These are phyloP conservation scores for Palythoa grandis DNA, from an alignment of 92 coral and sea anemone genomes.

Conservation along the genomic window DNA sequence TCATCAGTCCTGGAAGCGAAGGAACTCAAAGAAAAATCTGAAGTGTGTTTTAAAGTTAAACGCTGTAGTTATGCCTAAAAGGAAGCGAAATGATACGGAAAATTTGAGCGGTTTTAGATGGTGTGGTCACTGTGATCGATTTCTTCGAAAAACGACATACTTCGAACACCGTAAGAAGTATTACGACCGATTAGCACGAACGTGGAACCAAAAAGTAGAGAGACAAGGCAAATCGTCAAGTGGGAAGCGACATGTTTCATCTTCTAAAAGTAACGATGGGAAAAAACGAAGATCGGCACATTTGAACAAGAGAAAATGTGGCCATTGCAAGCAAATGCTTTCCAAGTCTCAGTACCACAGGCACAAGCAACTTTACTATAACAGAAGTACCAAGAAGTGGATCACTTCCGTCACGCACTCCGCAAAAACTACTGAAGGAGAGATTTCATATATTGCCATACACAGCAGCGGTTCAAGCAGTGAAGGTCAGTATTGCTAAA, in stretches of 20 bases:
- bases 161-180: constrained; percentile 4
- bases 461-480: neutral
- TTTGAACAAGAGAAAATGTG: constrained; percentile 10
- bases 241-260: neutral
- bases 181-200: neutral
- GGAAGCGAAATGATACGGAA: too few relatives aligned
- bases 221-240: neutral
- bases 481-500: neutral
- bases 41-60: too few relatives aligned
- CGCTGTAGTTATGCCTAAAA: neutral
- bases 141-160: constrained; percentile 1
- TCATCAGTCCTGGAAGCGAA: neutral
- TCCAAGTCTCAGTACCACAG: constrained; percentile 20
- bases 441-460: neutral
- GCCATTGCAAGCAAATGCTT: constrained; percentile 31
- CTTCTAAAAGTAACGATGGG: neutral
- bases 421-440: neutral
- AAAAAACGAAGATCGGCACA: neutral
- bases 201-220: neutral
- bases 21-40: neutral
- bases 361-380: neutral
- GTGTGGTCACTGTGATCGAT: neutral
- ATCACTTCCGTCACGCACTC: neutral
- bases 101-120: too few relatives aligned
- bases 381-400: neutral